Evolutionary conservation across 2,888 invertebrate species (phyloP), one percentile per base, ranked within the genome.

Genomic region (Drosophila antonietae): DNA sequence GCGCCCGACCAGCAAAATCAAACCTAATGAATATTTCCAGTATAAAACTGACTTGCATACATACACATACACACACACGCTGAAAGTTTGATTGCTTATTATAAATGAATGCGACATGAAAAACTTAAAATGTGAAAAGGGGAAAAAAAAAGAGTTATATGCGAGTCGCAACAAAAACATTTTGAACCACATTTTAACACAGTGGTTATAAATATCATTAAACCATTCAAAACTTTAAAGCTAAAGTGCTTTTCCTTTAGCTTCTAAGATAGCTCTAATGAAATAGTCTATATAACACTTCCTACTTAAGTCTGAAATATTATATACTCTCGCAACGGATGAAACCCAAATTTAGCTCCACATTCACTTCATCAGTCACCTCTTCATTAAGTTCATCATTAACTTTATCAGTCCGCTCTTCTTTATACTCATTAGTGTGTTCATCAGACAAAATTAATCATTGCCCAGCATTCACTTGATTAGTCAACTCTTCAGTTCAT

Each of bases 31-130:
- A 44, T 55, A 56, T 51, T n/a, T 18, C 23, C 53, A 61, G 43
- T 23, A 33, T 41, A 46, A 28, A 47, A 37, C 15, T 23, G 18
- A n/a, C 52, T 15, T 4, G 37, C 12, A 12, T 12, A 12, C 15
- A 20, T 20, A 23, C 37, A 20, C 20, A 35, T 18, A 33, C 31
- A n/a, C 31, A 51, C 15, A n/a, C 10, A 39, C 12, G 7, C 6
- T 12, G 6, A 15, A 55, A 15, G 14, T 55, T 43, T 15, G 14
- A 55, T 18, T 53, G 59, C 71, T 69, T 69, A 80, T 80, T 66
- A 77, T 49, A 51, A 62, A 68, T 77, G 56, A 67, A 77, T 51
- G 41, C 41, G 65, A 41, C 43, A 37, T 20, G 57, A 37, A 62
- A 68, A 68, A 71, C 68, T 64, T 63, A 59, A 76, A 65, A 41